phyloP scores from a whole-genome alignment of 2,888 invertebrate species.

The Theretra japonica region DNA sequence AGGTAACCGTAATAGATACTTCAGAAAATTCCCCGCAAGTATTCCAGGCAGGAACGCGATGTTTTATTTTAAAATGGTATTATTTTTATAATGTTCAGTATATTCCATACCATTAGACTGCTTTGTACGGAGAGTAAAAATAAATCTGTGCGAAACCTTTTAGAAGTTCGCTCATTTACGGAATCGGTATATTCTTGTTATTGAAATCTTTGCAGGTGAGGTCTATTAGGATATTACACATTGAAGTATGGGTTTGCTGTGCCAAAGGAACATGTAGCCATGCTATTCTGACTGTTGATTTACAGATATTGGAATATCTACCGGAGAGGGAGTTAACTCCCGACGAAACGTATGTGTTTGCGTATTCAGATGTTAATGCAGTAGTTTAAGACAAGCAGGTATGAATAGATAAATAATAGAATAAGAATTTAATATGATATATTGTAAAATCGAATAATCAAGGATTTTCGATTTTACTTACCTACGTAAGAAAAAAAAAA shows the following conservation, averaged over 20 bases:
- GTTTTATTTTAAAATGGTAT: slow-evolving; percentile 1
- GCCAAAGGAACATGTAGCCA: background rate
- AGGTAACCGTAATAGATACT: slow-evolving; percentile 10
- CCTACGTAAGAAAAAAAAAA: too few species aligned
- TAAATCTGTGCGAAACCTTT: slow-evolving; percentile 9
- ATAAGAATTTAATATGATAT: too few species aligned
- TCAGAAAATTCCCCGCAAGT: background rate
- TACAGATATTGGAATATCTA: background rate
- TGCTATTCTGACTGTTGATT: background rate
- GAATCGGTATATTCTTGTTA: slow-evolving; percentile 28
- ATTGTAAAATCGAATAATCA: too few species aligned
- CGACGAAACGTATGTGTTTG: too few species aligned
- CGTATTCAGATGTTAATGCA: too few species aligned
- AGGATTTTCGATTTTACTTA: too few species aligned
- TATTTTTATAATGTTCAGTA: background rate
- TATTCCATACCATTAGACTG: background rate
- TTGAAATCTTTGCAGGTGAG: slow-evolving; percentile 33
- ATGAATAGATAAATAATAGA: too few species aligned
- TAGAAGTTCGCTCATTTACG: slow-evolving; percentile 13
- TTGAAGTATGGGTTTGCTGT: slow-evolving; percentile 25
- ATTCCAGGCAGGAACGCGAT: background rate
- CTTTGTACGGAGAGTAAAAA: slow-evolving; percentile 17
- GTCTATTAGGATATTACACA: slow-evolving; percentile 36
- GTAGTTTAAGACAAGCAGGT: too few species aligned
- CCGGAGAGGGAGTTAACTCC: background rate